These are phyloP conservation scores for Cryptomyrus ogoouensis DNA, from an alignment of 2,113 vertebrate species.

Conservation along the genomic window DNA sequence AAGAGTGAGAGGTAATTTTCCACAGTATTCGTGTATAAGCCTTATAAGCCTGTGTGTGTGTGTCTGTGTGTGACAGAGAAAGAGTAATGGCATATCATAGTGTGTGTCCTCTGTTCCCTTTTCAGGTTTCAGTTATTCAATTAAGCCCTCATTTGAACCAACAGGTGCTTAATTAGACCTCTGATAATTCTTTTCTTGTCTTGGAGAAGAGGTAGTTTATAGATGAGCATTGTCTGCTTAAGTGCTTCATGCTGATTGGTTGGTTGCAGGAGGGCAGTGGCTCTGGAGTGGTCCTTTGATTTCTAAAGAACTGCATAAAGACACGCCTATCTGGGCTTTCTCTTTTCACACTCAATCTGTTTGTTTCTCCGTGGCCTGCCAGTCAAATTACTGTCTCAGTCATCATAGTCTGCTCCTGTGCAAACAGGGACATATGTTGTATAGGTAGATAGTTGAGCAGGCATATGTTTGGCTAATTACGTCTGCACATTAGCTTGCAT, in stretches of 20 bases:
- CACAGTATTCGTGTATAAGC: background rate
- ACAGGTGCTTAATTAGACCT: conserved; percentile 19
- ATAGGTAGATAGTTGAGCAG: background rate
- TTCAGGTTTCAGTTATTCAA: conserved; percentile 12
- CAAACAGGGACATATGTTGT: background rate
- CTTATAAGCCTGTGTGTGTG: conserved; percentile 19
- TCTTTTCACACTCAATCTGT: background rate
- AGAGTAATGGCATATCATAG: conserved; percentile 33
- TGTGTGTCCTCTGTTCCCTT: conserved; percentile 32
- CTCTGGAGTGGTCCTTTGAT: background rate
- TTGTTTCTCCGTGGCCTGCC: background rate
- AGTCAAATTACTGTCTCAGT: background rate
- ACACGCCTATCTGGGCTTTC: background rate
- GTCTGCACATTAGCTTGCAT: background rate
- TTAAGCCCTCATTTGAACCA: conserved; percentile 19
- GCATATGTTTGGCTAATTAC: background rate
- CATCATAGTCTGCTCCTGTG: background rate
- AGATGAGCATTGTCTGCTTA: background rate
- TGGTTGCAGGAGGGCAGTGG: background rate
- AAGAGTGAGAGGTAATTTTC: background rate
- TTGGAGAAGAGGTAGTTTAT: background rate
- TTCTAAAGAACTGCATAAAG: background rate
- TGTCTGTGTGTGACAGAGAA: conserved; percentile 37
- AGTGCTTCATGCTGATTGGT: conserved; percentile 2
- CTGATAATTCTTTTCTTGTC: conserved; percentile 12